phyloP scores from a whole-genome alignment of 2,797 vertebrate genomes.

The Nyctibius grandis region DNA sequence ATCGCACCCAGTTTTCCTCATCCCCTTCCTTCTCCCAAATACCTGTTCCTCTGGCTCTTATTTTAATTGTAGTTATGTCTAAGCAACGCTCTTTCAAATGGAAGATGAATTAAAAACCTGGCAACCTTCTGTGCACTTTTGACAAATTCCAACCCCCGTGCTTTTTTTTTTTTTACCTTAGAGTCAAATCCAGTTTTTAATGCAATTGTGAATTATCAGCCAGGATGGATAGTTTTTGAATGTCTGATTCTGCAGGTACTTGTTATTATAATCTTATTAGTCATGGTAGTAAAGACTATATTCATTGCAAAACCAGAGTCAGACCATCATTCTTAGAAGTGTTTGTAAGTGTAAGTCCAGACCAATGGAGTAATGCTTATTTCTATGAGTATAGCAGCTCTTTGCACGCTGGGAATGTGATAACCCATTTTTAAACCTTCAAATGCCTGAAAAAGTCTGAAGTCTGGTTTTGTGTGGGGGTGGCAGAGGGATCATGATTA shows the following conservation, averaged over 20 bases:
- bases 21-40: background rate
- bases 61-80: background rate
- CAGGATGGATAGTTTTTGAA: background rate
- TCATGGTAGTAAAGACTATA: background rate
- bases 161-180: background rate
- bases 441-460: background rate
- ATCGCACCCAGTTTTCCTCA: background rate
- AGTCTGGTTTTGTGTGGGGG: background rate
- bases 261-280: background rate
- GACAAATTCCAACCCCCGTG: background rate
- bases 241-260: background rate
- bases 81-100: background rate
- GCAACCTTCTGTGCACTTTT: background rate
- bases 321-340: background rate
- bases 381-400: background rate
- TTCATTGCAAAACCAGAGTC: background rate
- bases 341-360: background rate
- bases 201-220: background rate
- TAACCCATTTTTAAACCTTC: background rate
- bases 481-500: background rate
- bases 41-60: background rate
- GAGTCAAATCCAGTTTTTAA: background rate
- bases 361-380: background rate
- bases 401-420: background rate
- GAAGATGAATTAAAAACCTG: background rate